Evolutionary conservation across 2,888 invertebrate species (phyloP).

Genomic region (Caprella mutica): DNA sequence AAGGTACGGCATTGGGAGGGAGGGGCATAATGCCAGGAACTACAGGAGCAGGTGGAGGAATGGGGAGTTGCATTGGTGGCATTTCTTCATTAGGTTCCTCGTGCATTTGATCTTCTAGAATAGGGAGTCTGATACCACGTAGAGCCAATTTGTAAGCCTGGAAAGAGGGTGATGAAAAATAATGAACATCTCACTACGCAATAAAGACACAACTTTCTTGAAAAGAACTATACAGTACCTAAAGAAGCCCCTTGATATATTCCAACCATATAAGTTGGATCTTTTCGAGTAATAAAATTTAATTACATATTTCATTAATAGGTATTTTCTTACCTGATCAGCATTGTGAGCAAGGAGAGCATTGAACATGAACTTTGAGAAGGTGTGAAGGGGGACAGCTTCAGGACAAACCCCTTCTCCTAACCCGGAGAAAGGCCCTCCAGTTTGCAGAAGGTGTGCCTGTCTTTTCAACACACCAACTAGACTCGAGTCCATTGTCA

Average conservation of each 20-base stretch:
- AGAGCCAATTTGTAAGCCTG: no score
- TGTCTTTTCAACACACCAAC: constrained; percentile 53
- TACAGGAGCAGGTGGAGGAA: no score
- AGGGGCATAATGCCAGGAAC: no score
- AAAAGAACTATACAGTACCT: constrained; percentile 50
- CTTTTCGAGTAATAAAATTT: no score
- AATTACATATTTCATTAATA: no score
- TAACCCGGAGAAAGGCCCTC: constrained; percentile 64
- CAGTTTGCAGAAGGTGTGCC: constrained; percentile 58
- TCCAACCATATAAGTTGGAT: no score
- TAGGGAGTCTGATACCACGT: no score
- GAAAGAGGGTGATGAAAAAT: no score
- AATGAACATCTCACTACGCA: neutral
- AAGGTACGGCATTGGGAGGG: no score
- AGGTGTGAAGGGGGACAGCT: constrained; percentile 72
- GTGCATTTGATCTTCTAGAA: constrained; percentile 63
- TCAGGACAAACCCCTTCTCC: constrained; percentile 64
- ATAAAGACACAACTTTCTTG: neutral
- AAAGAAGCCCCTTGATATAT: constrained; percentile 63
- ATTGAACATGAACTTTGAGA: constrained; percentile 66
- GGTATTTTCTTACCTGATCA: no score
- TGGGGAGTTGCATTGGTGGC: no score
- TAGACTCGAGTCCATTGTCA: constrained; percentile 60
- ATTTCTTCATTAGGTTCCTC: no score
- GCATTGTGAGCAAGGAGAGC: constrained; percentile 61